Base-by-base conservation (phyloP, 2,113 vertebrate species). In the Hemiprocne comata region DNA sequence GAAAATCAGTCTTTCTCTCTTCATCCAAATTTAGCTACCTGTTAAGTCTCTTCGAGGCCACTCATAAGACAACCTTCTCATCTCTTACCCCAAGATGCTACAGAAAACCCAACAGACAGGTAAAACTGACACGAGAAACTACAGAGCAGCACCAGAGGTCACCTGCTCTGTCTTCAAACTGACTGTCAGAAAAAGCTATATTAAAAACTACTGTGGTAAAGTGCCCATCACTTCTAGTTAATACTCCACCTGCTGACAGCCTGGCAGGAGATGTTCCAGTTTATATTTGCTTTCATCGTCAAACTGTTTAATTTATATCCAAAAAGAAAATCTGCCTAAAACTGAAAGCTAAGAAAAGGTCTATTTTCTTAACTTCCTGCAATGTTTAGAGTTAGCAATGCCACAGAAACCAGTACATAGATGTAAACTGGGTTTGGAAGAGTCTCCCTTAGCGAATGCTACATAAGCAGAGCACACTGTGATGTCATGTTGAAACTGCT, bases 381-480 rank as follows among this genome's bases (percentile, higher is more conserved):
- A 78, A 14, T 11, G 13, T 55, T 89, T 38, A 58, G 20, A 33
- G 38, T 46, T 77, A 50, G 28, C 2, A 3, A 75, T 23, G 13
- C 21, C 70, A 77, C 3, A 74, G 48, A 84, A 94, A 81, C 34
- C 38, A 70, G 57, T 24, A 64, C 8, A 51, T 4, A 29, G 36
- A 51, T 6, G 4, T 15, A 23, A 89, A 67, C 10, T 61, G 66
- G 26, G 23, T 64, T 91, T 81, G 16, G 24, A 60, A 71, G 40
- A 50, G 48, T 26, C 13, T 91, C 48, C 31, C n/a, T 65, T 24
- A 51, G 76, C n/a, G 89, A 87, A 78, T 4, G 29, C 34, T 55
- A 51, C 14, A 15, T 0, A 1, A 64, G 71, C 40, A 85, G 33
- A 48, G 50, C n/a, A 44, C n/a, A 21, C 21, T 6, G 0, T 24